Percentiles rank a stretch among this genome's conserved stretches.
phyloP scores from a whole-genome alignment of 2,888 invertebrate genomes.

The Drosophila paranaensis region DNA sequence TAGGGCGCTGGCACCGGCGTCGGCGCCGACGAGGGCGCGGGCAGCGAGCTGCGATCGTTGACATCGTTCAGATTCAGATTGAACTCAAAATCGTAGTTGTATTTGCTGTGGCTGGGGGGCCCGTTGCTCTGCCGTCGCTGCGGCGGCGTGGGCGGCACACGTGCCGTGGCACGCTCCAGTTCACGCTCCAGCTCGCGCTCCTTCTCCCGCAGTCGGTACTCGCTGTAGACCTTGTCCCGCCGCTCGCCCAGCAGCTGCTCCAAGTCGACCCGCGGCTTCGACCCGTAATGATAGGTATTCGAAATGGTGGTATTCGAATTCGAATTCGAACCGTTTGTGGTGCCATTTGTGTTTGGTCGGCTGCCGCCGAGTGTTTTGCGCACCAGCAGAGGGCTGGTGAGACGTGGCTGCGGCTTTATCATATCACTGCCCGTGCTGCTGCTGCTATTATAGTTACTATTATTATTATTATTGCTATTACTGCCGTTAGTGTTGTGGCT shows the following conservation, averaged over 20 bases:
- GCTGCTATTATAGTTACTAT: conserved; percentile 37
- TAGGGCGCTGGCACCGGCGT: conserved; percentile 40
- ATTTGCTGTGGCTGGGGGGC: conserved; percentile 54
- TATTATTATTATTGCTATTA: conserved; percentile 42
- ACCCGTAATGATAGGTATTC: conserved; percentile 66
- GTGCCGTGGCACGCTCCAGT: conserved; percentile 29
- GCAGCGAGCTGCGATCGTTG: conserved; percentile 62
- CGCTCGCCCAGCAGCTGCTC: conserved; percentile 84
- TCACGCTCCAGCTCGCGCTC: conserved; percentile 47
- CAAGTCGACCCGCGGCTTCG: conserved; percentile 83
- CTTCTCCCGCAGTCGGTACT: conserved; percentile 58
- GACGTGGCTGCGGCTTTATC: conserved; percentile 90
- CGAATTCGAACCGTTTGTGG: conserved; percentile 43
- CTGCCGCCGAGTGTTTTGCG: conserved; percentile 88
- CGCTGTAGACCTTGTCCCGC: conserved; percentile 83
- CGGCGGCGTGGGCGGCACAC: conserved; percentile 67
- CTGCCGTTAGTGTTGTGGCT: conserved; percentile 20
- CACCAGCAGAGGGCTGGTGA: conserved; percentile 93
- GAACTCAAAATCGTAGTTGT: conserved; percentile 81
- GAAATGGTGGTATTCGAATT: conserved; percentile 65
- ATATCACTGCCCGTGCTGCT: conserved; percentile 82
- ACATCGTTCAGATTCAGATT: conserved; percentile 78
- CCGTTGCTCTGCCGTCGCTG: conserved; percentile 51
- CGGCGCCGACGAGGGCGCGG: conserved; percentile 44
- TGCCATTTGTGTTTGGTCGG: conserved; percentile 51